Conservation (phyloP, 2,113 vertebrate species). For the Trinectes maculatus region DNA sequence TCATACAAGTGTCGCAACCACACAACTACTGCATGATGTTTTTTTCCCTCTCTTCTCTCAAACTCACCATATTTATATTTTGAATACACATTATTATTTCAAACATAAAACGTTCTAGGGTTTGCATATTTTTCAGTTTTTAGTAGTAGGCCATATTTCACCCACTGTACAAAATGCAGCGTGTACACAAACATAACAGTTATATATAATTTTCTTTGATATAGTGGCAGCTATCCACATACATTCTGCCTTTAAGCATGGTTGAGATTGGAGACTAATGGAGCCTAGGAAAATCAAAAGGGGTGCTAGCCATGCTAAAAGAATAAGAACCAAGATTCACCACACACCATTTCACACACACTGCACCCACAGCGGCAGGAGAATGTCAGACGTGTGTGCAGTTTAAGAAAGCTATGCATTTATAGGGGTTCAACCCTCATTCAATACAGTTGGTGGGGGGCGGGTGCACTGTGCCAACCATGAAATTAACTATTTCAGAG, state of each 20-base stretch:
- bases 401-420: conserved; percentile 66
- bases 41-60: conserved; percentile 12
- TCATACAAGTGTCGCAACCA: conserved; percentile 56
- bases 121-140: background rate
- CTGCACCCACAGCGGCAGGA: conserved; percentile 35
- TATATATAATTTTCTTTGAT: conserved; percentile 30
- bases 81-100: conserved; percentile 9
- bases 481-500: conserved; percentile 73
- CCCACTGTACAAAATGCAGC: background rate
- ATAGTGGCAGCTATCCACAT: conserved; percentile 35
- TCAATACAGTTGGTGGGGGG: conserved; percentile 47
- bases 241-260: conserved; percentile 64
- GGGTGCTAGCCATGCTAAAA: conserved; percentile 53
- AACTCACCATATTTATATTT: conserved; percentile 26
- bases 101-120: background rate
- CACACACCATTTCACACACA: conserved; percentile 74
- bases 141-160: background rate
- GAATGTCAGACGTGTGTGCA: conserved; percentile 52
- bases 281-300: conserved; percentile 73
- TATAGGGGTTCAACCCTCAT: conserved; percentile 47
- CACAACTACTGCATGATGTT: background rate
- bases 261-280: conserved; percentile 73
- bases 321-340: conserved; percentile 65
- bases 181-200: conserved; percentile 13
- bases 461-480: conserved; percentile 55